Evolutionary conservation across 23 tunicate species (phyloP), one percentile per base, ranked within the genome.

Genomic region (Botrylloides violaceus): DNA sequence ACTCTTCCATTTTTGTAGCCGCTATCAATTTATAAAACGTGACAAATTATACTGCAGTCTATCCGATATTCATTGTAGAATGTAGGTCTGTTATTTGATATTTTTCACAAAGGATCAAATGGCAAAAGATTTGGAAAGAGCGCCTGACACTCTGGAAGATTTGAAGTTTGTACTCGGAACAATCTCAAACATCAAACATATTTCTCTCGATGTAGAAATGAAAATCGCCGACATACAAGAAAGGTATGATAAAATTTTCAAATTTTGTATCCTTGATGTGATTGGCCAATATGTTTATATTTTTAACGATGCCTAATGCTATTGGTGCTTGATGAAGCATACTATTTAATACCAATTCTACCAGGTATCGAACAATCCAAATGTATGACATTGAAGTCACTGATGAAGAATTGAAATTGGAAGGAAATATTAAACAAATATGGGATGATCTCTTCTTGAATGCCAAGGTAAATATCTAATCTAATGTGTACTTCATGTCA

Each of bases 381-480:
- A 80, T 84, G 87, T 84, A 92, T 76, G 64, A 84, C 28, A 80
- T 84, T 28, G 98, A 84, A 71, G 72, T 64, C 29, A 64, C 92
- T 7, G 76, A 80, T 20, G 87, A 84, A 35, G 98, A 92, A 65
- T 34, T 29, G 31, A 77, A 80, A 28, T 48, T 92, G 22, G 87
- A 86, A 49, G 65, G 77, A 19, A 56, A 68, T n/a, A 92, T 92
- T 20, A 84, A 77, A 77, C 80, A 84, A 65, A 80, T 76, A 3
- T 92, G 98, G 98, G 98, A 84, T 62, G 98, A 84, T 38, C 59
- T 90, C n/a, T 83, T 90, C 56, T 35, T 78, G 2, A 79, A 79
- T 53, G 90, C 97, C 1, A 90, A 90, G 90, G 97, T 90, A 61
- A 23, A 18, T 2, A 23, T 18, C 1, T 19, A 15, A n/a, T 20